These are phyloP conservation scores for Catocala fraxini DNA, from an alignment of 2,888 invertebrate genomes.

Conservation along the genomic window DNA sequence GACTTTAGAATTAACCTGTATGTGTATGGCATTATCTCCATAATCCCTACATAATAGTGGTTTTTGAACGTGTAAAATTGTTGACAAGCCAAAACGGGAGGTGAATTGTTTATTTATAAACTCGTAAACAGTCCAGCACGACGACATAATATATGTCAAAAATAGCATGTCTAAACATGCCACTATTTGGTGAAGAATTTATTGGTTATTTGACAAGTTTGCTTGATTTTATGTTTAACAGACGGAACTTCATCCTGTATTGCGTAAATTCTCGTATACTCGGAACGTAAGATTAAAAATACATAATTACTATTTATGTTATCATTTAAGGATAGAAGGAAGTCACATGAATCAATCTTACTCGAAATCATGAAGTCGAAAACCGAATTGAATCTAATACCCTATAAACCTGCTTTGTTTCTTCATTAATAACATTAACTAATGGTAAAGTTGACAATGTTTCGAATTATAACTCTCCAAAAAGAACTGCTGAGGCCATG, in stretches of 20 bases:
- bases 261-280: conserved; percentile 26
- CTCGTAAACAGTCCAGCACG: conserved; percentile 33
- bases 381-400: too few relatives aligned
- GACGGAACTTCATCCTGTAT: conserved; percentile 32
- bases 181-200: conserved; percentile 35
- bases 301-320: too few relatives aligned
- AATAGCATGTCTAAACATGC: conserved; percentile 42
- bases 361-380: too few relatives aligned
- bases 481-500: too few relatives aligned
- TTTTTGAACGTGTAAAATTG: conserved; percentile 50
- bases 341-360: too few relatives aligned
- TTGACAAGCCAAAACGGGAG: conserved; percentile 31
- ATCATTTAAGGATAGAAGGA: too few relatives aligned
- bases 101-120: conserved; percentile 42
- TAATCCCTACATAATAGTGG: conserved; percentile 50
- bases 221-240: conserved; percentile 22
- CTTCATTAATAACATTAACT: too few relatives aligned
- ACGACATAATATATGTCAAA: conserved; percentile 40
- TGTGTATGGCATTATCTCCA: conserved; percentile 38
- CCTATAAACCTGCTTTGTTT: too few relatives aligned
- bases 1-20: conserved; percentile 34
- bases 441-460: too few relatives aligned
- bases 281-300: too few relatives aligned
- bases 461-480: too few relatives aligned
- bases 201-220: conserved; percentile 31